Conservation (phyloP, 1,140 invertebrate species). For the Lerema accius region DNA sequence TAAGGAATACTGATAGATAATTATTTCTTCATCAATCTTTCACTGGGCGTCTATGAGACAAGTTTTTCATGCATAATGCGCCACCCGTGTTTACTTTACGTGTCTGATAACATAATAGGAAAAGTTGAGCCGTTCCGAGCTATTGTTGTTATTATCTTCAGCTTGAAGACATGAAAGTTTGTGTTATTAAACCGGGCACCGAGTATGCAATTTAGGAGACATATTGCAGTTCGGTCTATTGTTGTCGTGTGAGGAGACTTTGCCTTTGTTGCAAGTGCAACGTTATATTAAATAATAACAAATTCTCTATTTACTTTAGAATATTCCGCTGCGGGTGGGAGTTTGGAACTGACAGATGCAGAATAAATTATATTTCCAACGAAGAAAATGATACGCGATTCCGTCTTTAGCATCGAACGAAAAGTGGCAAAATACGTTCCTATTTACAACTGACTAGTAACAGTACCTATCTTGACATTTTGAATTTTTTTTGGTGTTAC, state of each 20-base stretch:
- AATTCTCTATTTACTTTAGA: background rate
- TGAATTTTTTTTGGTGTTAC: no score
- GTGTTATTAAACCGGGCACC: constrained; percentile 24
- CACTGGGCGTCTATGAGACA: no score
- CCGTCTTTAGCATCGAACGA: no score
- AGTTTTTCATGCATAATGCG: constrained; percentile 6
- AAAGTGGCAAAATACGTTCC: no score
- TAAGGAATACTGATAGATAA: no score
- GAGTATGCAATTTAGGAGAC: constrained; percentile 28
- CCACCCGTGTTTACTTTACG: background rate
- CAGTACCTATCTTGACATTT: no score
- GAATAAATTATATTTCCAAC: no score
- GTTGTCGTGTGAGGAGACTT: background rate
- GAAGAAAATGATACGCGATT: no score
- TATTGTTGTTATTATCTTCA: constrained; percentile 28
- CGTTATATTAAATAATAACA: constrained; percentile 14
- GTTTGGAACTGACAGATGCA: no score
- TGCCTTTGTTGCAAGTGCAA: background rate
- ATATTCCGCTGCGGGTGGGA: background rate
- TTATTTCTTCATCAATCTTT: no score
- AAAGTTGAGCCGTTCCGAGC: constrained; percentile 26
- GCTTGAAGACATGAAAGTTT: constrained; percentile 29
- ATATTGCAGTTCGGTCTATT: constrained; percentile 10
- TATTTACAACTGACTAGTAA: no score
- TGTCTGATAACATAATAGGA: constrained; percentile 23